These are phyloP conservation scores for Himalopsyche kuldschensis DNA, from an alignment of 2,888 invertebrate genomes.

Conservation along the genomic window DNA sequence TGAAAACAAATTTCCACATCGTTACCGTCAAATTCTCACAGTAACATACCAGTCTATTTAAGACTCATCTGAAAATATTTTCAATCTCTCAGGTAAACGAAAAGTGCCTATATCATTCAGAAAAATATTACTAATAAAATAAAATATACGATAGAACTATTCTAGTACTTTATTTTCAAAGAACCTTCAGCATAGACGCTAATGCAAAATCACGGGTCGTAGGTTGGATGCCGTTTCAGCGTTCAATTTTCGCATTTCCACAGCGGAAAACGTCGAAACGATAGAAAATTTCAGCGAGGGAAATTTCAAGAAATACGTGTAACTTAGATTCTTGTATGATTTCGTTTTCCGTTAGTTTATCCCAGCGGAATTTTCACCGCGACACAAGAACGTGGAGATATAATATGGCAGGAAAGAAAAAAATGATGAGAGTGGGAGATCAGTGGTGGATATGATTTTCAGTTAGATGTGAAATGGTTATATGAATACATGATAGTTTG, in stretches of 20 bases:
- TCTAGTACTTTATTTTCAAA: too few relatives aligned
- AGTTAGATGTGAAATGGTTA: too few relatives aligned
- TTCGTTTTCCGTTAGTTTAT: slow-evolving; percentile 12
- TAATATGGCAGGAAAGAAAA: neutral
- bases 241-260: slow-evolving; percentile 18
- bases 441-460: neutral
- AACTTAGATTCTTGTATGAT: slow-evolving; percentile 13
- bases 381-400: neutral
- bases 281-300: neutral
- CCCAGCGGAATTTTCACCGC: neutral
- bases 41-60: too few relatives aligned
- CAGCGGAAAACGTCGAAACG: neutral
- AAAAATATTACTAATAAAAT: too few relatives aligned
- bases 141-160: too few relatives aligned
- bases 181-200: neutral
- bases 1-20: too few relatives aligned
- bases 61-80: too few relatives aligned
- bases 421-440: neutral
- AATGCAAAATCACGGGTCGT: neutral
- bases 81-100: too few relatives aligned
- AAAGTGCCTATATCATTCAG: too few relatives aligned
- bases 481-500: too few relatives aligned
- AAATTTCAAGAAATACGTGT: slow-evolving; percentile 11
- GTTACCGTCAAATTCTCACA: too few relatives aligned
- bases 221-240: slow-evolving; percentile 5